Base-by-base conservation (phyloP, 2,888 invertebrate genomes). In the Acleris literana region DNA sequence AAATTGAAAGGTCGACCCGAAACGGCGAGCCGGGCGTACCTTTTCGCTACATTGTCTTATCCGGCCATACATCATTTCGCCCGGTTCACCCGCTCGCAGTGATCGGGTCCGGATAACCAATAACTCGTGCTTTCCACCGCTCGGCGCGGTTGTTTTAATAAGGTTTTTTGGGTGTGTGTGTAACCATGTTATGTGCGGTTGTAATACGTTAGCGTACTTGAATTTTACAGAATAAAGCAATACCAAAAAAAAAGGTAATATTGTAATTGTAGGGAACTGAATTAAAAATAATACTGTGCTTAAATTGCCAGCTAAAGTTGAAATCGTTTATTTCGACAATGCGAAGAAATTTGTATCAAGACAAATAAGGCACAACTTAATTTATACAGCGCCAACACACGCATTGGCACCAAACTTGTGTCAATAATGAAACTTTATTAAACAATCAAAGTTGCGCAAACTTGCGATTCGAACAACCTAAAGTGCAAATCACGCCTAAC, bases 1-100 rank as follows among this genome's bases (percentile, higher is more conserved):
- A 90, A 89, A 90, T 90, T 88, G 90, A 89, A 89, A 88, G 88
- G 86, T 86, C 85, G 82, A 78, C 78, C 82, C 80, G 84, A 76
- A 75, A 71, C 68, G 69, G 70, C 69, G 74, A 71, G 72, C 80
- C 74, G 80, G 79, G 77, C 79, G 75, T 72, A 77, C 77, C 80
- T 80, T 84, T 84, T 83, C 83, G 80, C 82, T 83, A 85, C 86
- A 85, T 86, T 85, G 86, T 86, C 82, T 85, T 83, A 83, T 82
- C 82, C 82, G 85, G 80, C 74, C 80, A 78, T 88, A 84, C 82
- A 85, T 89, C 88, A 88, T 87, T 82, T 83, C 79, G 71, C 75
- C 75, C 80, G 78, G 77, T 72, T 77, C 74, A 71, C 71, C 60
- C 60, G 63, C 75, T 70, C 78, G 70, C 69, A 66, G 74, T 75